Conservation (phyloP, 2,888 invertebrate species). For the Ichneumoninae sp. region DNA sequence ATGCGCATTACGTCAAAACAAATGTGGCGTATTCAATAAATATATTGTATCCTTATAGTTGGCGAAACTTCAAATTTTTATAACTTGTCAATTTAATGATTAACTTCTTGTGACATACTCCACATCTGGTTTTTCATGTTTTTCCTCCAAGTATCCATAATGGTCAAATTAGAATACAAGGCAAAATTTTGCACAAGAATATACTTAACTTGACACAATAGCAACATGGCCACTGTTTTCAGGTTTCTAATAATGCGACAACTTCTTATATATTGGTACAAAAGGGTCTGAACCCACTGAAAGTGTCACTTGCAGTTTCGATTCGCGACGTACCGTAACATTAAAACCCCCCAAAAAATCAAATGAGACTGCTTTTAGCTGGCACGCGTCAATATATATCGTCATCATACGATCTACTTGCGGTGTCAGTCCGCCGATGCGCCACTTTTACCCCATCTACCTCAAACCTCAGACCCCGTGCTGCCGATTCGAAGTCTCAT, state of each 20-base stretch:
- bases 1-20: not conserved
- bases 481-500: not conserved
- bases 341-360: slow-evolving; percentile 20
- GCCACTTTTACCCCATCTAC: not conserved
- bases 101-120: not conserved
- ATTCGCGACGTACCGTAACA: slow-evolving; percentile 48
- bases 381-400: not conserved
- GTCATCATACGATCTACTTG: not conserved
- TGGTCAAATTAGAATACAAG: too few relatives aligned
- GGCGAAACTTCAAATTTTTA: not conserved
- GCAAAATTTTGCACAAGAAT: not conserved
- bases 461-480: not conserved
- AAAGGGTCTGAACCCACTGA: slow-evolving; percentile 49
- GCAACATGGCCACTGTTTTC: too few relatives aligned
- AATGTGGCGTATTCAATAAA: not conserved
- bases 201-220: not conserved
- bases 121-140: not conserved
- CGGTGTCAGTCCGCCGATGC: not conserved
- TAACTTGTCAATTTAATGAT: not conserved
- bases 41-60: not conserved
- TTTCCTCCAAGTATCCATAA: too few relatives aligned
- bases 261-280: not conserved
- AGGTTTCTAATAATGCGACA: too few relatives aligned
- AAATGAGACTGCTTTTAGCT: not conserved
- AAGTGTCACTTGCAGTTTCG: slow-evolving; percentile 45